These are phyloP conservation scores for Python bivittatus DNA, from an alignment of 2,113 vertebrate species.

Conservation along the genomic window DNA sequence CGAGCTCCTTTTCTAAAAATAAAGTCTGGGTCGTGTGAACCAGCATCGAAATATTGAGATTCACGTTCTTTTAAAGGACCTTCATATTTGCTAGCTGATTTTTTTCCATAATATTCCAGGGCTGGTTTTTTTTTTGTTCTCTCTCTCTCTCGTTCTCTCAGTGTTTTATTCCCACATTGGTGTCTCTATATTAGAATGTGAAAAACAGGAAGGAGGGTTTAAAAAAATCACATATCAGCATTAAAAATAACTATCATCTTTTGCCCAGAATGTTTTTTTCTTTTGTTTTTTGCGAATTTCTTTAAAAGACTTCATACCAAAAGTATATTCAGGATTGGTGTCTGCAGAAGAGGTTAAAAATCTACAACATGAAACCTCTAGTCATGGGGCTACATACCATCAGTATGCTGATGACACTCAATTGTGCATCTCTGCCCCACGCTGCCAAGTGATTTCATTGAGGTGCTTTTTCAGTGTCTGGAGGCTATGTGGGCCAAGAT, in stretches of 20 bases:
- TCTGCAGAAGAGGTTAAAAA: neutral
- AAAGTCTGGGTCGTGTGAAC: constrained; percentile 80
- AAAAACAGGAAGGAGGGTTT: constrained; percentile 79
- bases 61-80: constrained; percentile 79
- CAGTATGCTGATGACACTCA: neutral
- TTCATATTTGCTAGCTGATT: constrained; percentile 78
- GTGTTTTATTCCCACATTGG: constrained; percentile 80
- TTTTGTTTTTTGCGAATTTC: constrained; percentile 53
- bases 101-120: constrained; percentile 78
- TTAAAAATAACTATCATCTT: constrained; percentile 79
- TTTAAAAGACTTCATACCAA: constrained; percentile 42
- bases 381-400: neutral
- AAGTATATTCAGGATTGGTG: neutral
- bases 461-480: neutral
- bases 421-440: neutral
- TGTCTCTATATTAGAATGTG: constrained; percentile 70
- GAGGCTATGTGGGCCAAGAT: neutral
- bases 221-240: constrained; percentile 76
- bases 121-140: constrained; percentile 67
- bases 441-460: neutral
- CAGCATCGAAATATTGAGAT: constrained; percentile 78
- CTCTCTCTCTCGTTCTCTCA: constrained; percentile 46
- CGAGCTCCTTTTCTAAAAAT: constrained; percentile 79
- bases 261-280: constrained; percentile 63
- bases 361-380: neutral